A percentile compares a stretch with the other conserved stretches of the same genome.
phyloP scores from a whole-genome alignment of 2,113 vertebrate genomes.

The Choloepus hoffmanni region DNA sequence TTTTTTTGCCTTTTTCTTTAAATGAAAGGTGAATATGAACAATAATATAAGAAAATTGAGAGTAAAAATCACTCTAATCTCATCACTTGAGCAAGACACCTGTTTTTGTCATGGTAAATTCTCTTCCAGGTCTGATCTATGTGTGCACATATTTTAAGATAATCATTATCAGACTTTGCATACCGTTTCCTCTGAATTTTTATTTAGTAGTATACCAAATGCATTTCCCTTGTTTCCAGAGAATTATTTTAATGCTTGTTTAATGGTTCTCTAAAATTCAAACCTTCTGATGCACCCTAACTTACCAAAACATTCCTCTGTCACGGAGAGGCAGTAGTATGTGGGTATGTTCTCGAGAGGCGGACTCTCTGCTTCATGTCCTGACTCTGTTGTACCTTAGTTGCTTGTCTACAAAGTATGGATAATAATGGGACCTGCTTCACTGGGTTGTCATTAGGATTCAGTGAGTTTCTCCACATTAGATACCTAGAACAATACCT shows the following conservation, averaged over 20 bases:
- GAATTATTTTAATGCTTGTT: slow-evolving; percentile 51
- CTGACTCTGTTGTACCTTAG: neutral
- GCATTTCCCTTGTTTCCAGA: slow-evolving; percentile 29
- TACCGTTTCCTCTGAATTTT: slow-evolving; percentile 40
- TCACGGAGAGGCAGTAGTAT: neutral
- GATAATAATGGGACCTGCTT: neutral
- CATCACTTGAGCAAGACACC: neutral
- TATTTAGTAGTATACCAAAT: neutral
- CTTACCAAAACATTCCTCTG: neutral
- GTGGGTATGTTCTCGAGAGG: neutral
- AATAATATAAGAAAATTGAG: neutral
- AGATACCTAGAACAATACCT: neutral
- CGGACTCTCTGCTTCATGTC: rapidly evolving
- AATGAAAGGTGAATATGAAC: neutral
- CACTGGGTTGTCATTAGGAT: neutral
- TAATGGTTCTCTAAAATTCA: neutral
- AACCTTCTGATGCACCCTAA: neutral
- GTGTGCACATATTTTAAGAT: slow-evolving; percentile 3
- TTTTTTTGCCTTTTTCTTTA: slow-evolving; percentile 20
- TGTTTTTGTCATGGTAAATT: neutral
- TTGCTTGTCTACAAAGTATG: neutral
- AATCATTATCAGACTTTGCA: slow-evolving; percentile 11
- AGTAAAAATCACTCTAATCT: neutral
- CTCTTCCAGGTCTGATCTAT: neutral
- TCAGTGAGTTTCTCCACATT: neutral